Evolutionary conservation across 2,797 vertebrate genomes (phyloP), one percentile per base, ranked within the genome.

Genomic region (Tadarida brasiliensis): DNA sequence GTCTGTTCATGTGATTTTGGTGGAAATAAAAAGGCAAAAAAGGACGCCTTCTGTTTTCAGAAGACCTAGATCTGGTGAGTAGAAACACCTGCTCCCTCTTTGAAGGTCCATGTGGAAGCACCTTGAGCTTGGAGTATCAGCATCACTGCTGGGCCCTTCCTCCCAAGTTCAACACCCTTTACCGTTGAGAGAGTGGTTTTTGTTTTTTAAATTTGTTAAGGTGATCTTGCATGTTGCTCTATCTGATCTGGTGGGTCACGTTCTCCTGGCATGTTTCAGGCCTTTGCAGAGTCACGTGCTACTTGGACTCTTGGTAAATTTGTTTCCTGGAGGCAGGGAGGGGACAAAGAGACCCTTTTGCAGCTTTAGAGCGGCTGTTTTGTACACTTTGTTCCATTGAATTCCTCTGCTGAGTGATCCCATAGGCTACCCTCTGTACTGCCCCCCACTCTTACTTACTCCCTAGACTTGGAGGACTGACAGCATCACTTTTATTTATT

Each of bases 61-160:
- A 35, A 26, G 56, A 54, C 33, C 1, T 22, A 12, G 30, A n/a
- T 17, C 12, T 17, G 33, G 22, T 65, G 56, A 30, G 26, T 17
- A 47, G 87, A 73, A 44, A 59, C 51, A 24, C 51, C 39, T 7
- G 57, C 16, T 59, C 6, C 17, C 57, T 51, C 14, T 10, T 35
- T 15, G 14, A 28, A 8, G 33, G 51, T 22, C 44, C 1, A 7
- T 14, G 5, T 5, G 19, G 26, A 57, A 26, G 26, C 30, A 0
- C 24, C 44, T 15, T 20, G 0, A 14, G 3, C n/a, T 3, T 16
- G 30, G 26, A 12, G 63, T 33, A 15, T 39, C 39, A n/a, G 44
- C 20, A 0, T 24, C 54, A 4, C 33, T 61, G 33, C 15, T 5
- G 1, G 56, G 76, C 12, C 22, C 8, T 7, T 30, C 4, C 22